Conservation (phyloP, 2,888 invertebrate species). For the Lepidochitona cinerea region DNA sequence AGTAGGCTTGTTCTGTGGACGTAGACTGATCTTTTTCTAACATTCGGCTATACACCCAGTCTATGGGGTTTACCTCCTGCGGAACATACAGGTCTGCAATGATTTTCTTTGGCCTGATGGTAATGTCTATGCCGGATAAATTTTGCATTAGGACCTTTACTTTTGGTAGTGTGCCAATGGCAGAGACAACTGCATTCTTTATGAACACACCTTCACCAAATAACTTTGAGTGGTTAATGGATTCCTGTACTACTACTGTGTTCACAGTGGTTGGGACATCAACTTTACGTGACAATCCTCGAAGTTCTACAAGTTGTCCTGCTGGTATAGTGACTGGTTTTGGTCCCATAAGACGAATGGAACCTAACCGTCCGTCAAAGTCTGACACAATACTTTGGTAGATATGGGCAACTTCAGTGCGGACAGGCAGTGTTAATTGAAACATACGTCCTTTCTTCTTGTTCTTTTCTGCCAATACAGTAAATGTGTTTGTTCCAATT, state of each 20-base stretch:
- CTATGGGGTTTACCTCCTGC: not conserved
- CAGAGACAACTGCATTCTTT: no score
- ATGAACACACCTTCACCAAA: no score
- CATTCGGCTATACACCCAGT: no score
- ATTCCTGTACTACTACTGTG: not conserved
- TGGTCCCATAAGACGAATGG: not conserved
- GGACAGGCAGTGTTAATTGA: not conserved
- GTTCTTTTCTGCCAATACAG: not conserved
- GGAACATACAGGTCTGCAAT: not conserved
- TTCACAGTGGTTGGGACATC: not conserved
- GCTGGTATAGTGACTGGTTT: not conserved
- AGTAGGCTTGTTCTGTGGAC: no score
- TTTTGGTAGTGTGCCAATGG: no score
- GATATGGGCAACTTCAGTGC: not conserved
- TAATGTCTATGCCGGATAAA: no score
- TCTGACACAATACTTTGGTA: not conserved
- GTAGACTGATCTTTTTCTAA: no score
- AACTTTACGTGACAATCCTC: not conserved
- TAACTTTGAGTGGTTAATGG: no score
- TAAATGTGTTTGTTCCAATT: not conserved
- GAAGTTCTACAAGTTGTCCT: not conserved
- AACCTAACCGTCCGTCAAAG: not conserved
- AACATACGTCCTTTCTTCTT: not conserved
- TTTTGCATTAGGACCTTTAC: no score
- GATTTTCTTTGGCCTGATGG: not conserved